Base-by-base conservation (phyloP, 2,888 invertebrate species). In the Pyrrhia umbra region DNA sequence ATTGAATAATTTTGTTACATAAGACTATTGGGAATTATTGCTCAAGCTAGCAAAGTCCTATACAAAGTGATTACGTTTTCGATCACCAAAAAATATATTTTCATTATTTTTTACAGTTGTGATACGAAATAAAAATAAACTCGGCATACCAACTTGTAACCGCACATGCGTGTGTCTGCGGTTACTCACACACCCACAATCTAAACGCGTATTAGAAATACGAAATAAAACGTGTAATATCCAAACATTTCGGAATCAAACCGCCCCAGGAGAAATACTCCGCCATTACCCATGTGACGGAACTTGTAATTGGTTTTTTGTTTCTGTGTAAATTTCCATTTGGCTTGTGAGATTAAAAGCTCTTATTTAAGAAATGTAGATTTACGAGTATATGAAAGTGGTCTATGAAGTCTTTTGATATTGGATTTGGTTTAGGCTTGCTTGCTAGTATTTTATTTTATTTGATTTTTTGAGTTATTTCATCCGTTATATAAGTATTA, bases 231-330 rank as follows among this genome's bases (percentile, higher is more conserved):
- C 69, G 59, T 79, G 77, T 84, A 81, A 80, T 78, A 80, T 74
- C 70, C 56, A 71, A 77, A 80, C 69, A 75, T 68, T 67, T 61
- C 61, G 52, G 72, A 77, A 80, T 78, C 77, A 73, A 79, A 75
- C 73, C 76, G 77, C 83, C 85, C 79, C 85, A 59, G 73, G 82
- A 83, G 86, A 75, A 83, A 80, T 82, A 83, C 79, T 77, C 75
- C 73, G 63, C 75, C 68, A 78, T 84, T 82, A 83, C 83, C 83
- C 81, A 79, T 84, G 85, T 81, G 85, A 83, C 85, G 74, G 73
- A 76, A 79, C 72, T 75, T 78, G 84, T 85, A 85, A 85, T 85
- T 85, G 84, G 79, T 79, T 85, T 85, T 85, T 85, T 85, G 81
- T 85, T 85, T 78, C 80, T 77, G 81, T 81, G 82, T 75, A 84